Evolutionary conservation across 2,797 vertebrate species (phyloP).

Genomic region (Trachurus trachurus): DNA sequence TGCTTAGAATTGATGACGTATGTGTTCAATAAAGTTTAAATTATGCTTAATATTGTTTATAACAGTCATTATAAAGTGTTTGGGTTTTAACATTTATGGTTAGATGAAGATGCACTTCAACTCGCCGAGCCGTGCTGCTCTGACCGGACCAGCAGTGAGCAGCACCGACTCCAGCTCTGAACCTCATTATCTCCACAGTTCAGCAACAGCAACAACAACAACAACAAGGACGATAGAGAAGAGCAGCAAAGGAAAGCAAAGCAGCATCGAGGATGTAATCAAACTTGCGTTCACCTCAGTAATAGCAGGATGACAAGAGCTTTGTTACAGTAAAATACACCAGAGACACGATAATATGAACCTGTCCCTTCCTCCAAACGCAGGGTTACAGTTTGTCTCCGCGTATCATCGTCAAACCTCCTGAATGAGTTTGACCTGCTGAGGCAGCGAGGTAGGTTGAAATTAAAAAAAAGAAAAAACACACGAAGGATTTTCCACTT

Average conservation of each 20-base stretch:
- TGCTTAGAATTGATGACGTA: too few relatives aligned
- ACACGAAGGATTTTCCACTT: constrained; percentile 30
- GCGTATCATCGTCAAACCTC: constrained; percentile 23
- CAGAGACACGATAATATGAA: constrained; percentile 20
- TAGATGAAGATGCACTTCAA: too few relatives aligned
- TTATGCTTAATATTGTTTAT: too few relatives aligned
- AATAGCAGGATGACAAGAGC: constrained; percentile 19
- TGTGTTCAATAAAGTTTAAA: too few relatives aligned
- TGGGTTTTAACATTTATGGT: too few relatives aligned
- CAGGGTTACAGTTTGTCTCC: neutral
- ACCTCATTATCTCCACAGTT: too few relatives aligned
- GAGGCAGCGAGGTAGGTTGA: neutral
- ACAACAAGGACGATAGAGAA: neutral
- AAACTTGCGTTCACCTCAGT: constrained; percentile 13
- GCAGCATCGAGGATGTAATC: neutral
- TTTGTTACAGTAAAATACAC: neutral
- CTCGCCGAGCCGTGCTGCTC: too few relatives aligned
- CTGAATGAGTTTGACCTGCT: constrained; percentile 42
- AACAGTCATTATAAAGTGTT: too few relatives aligned
- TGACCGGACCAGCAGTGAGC: too few relatives aligned
- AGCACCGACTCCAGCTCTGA: too few relatives aligned
- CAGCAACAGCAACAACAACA: neutral
- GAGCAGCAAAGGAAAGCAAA: neutral
- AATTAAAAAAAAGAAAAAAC: neutral
- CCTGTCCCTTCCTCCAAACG: neutral